Evolutionary conservation across 2,113 vertebrate genomes (phyloP), one percentile per base, ranked within the genome.

Genomic region (Lophochroa leadbeateri): DNA sequence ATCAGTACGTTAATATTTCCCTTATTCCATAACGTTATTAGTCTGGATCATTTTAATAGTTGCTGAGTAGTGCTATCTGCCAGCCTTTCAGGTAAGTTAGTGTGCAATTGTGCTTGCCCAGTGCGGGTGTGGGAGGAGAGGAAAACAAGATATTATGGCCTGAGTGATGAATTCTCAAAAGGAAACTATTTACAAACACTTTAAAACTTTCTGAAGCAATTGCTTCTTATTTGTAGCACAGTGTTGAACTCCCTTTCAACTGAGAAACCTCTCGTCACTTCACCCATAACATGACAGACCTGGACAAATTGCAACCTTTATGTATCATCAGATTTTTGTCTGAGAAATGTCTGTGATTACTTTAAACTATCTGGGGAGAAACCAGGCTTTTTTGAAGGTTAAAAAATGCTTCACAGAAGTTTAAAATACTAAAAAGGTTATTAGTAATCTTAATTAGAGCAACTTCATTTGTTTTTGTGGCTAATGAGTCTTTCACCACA

Each of bases 111-210:
- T 49, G 41, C 53, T 65, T 83, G 25, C n/a, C 28, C 14, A 23
- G 28, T 53, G 20, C 33, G 55, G 16, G 19, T 37, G 61, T 49
- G 69, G 19, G 21, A 49, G 33, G 14, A 7, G 5, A 64, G 14
- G 82, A 50, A 74, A 65, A 1, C 4, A 76, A 69, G 79, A 31
- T 46, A 58, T 27, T 82, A 61, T 49, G 52, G 37, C 49, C 67
- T 50, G n/a, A 94, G 72, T 74, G 27, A 86, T 82, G n/a, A 96
- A 68, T 86, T 94, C 64, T 50, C 82, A 88, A 63, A 63, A 25
- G 28, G 13, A 79, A 92, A 78, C 39, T 67, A 85, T 94, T 93
- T 94, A 50, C 25, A 91, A 92, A 89, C 20, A 35, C 9, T 82
- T 49, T 76, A 55, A 80, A 94, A 83, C 27, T 84, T 93, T 60